These are phyloP conservation scores for Atopsyche davidsoni DNA, from an alignment of 1,140 invertebrate genomes.

Conservation along the genomic window DNA sequence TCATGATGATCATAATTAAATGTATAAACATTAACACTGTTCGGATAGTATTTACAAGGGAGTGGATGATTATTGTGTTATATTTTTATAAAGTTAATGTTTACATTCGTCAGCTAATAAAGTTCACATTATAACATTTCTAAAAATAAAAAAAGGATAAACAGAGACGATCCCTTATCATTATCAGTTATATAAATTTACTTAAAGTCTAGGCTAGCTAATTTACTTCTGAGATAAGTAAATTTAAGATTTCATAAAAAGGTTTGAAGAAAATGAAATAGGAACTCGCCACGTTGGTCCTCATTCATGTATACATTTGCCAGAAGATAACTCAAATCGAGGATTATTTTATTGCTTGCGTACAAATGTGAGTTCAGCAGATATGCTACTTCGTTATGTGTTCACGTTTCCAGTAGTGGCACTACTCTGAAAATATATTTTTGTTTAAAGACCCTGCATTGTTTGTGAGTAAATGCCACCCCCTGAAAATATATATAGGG, in stretches of 20 bases:
- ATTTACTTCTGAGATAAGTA: conserved; percentile 20
- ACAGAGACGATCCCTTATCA: conserved; percentile 21
- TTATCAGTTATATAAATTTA: conserved; percentile 29
- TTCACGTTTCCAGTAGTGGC: conserved; percentile 26
- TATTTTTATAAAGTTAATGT: conserved; percentile 25
- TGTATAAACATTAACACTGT: conserved; percentile 9
- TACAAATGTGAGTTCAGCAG: conserved; percentile 23
- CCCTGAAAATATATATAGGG: conserved; percentile 12
- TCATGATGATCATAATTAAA: background rate
- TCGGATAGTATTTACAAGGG: conserved; percentile 25
- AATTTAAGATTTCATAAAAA: conserved; percentile 21
- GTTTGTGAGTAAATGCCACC: conserved; percentile 29
- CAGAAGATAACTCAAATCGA: too few relatives aligned
- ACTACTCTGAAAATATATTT: conserved; percentile 30
- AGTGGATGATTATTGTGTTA: conserved; percentile 1
- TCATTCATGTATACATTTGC: conserved; percentile 29
- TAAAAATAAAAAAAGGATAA: conserved; percentile 24
- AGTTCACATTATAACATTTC: conserved; percentile 27
- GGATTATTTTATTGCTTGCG: conserved; percentile 28
- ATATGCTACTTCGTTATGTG: conserved; percentile 18
- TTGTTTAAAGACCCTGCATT: conserved; percentile 31
- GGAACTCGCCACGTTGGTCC: conserved; percentile 31
- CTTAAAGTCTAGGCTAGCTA: conserved; percentile 28
- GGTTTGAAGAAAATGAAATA: conserved; percentile 24
- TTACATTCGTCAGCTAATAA: conserved; percentile 24